Conservation (phyloP, 2,797 vertebrate genomes). For the Saxicola maurus region DNA sequence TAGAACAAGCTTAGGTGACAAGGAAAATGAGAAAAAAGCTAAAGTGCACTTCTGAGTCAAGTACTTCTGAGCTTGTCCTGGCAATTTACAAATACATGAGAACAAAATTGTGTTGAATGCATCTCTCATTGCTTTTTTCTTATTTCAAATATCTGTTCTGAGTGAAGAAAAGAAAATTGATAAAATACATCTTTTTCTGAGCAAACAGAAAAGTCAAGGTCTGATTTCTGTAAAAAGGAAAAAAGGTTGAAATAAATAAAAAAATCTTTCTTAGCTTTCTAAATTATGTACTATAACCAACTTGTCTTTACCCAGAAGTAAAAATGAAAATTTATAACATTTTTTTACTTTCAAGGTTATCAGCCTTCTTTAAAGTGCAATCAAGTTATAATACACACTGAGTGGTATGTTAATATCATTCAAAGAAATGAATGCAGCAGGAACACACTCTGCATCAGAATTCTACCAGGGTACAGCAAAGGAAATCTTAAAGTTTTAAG, state of each 20-base stretch:
- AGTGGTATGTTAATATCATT: constrained; percentile 1
- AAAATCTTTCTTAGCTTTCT: neutral
- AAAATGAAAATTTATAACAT: neutral
- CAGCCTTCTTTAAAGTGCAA: neutral
- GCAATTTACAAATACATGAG: neutral
- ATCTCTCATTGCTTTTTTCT: neutral
- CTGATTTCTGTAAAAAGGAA: neutral
- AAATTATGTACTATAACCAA: neutral
- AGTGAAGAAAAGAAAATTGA: neutral
- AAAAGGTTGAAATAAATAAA: neutral
- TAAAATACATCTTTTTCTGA: neutral
- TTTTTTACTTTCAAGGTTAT: neutral
- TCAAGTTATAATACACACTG: neutral
- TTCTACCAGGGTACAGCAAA: neutral
- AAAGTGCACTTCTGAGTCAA: neutral
- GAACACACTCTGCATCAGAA: neutral
- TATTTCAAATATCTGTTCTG: neutral
- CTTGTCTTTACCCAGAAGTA: neutral
- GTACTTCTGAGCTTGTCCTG: neutral
- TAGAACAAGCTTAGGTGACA: neutral
- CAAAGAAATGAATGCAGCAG: neutral
- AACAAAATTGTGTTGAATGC: neutral
- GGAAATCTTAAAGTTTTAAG: neutral
- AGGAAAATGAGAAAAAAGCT: neutral
- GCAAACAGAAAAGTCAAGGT: neutral